These are phyloP conservation scores for Sebastes itinus DNA, from an alignment of 2,797 vertebrate genomes.

Conservation along the genomic window DNA sequence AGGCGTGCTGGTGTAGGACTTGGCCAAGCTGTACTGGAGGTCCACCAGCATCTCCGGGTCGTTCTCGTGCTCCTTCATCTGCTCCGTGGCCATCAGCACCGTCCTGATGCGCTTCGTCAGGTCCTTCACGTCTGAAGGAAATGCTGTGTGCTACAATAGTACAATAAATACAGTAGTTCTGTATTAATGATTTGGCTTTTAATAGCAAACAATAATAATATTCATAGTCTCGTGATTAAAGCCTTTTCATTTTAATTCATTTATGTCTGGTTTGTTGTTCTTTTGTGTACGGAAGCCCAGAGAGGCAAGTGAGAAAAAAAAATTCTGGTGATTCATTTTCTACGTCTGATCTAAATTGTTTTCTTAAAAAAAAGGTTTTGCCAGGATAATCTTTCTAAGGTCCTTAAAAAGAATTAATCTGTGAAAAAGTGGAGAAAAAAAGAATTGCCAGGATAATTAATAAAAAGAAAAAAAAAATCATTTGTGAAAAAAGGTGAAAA, in stretches of 20 bases:
- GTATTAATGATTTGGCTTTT: neutral
- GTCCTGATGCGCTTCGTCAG: constrained; percentile 97
- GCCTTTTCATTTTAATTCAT: too few species aligned
- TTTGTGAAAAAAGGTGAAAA: neutral
- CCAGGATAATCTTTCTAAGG: too few species aligned
- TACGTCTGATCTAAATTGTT: too few species aligned
- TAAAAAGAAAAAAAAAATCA: too few species aligned
- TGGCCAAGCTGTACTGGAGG: constrained; percentile 98
- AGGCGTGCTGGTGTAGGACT: constrained; percentile 97
- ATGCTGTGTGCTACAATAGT: constrained; percentile 88
- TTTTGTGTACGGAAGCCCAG: neutral
- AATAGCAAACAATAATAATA: neutral
- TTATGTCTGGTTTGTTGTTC: neutral
- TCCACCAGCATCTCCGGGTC: constrained; percentile 99
- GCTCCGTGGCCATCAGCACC: constrained; percentile 97
- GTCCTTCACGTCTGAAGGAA: constrained; percentile 96
- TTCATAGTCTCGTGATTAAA: neutral
- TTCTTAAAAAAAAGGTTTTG: neutral
- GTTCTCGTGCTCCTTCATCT: constrained; percentile 99
- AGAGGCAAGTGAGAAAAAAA: neutral
- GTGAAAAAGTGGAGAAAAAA: neutral
- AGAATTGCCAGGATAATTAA: neutral
- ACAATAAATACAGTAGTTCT: neutral
- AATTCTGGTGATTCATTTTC: neutral
- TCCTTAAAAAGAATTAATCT: too few species aligned